Evolutionary conservation across 2,113 vertebrate genomes (phyloP).

Genomic region (Melanerpes formicivorus): DNA sequence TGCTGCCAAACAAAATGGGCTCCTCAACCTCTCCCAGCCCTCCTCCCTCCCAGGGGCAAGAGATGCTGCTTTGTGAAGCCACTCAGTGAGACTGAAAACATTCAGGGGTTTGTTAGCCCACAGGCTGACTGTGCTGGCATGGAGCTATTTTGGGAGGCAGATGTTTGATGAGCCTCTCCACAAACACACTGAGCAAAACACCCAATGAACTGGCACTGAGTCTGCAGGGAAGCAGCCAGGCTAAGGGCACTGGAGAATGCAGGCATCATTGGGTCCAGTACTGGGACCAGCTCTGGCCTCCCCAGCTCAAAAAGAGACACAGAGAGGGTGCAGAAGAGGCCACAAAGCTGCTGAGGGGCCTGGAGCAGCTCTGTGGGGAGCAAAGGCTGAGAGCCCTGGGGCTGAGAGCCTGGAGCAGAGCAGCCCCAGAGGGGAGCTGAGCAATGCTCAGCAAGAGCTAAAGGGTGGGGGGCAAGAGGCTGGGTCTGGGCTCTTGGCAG

Average conservation of each 20-base stretch:
- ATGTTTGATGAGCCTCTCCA: background rate
- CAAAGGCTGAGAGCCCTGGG: no score
- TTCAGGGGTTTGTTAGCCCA: conserved; percentile 22
- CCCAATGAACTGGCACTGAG: background rate
- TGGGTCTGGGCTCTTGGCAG: no score
- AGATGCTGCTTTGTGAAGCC: background rate
- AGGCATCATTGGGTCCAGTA: background rate
- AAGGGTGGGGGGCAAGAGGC: no score
- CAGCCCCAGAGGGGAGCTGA: no score
- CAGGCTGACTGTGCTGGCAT: conserved; percentile 10
- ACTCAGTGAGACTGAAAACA: conserved; percentile 13
- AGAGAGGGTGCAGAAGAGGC: no score
- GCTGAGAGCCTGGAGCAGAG: no score
- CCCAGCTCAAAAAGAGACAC: no score
- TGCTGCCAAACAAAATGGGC: conserved; percentile 3
- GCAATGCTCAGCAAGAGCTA: no score
- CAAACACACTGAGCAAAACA: background rate
- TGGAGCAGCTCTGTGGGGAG: no score
- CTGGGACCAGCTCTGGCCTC: no score
- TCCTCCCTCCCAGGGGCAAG: background rate
- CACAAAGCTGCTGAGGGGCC: no score
- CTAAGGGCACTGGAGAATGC: background rate
- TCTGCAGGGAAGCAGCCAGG: background rate
- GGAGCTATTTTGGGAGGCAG: background rate
- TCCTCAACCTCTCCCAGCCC: conserved; percentile 12